Base-by-base conservation (phyloP, 2,113 vertebrate species). In the Indicator indicator region DNA sequence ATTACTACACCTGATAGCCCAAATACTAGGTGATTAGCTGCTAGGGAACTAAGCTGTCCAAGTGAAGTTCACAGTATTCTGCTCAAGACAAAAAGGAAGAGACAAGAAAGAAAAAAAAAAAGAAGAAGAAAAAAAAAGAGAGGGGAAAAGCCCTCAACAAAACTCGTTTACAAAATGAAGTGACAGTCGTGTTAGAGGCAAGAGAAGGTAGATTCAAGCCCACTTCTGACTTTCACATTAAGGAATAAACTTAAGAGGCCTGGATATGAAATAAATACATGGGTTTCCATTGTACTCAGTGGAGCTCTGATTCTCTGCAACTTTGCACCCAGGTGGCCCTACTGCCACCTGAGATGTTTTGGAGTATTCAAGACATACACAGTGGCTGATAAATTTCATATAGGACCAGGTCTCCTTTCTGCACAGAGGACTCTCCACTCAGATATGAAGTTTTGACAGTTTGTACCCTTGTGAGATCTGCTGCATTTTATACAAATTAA, bases 401-500 rank as follows among this genome's bases (percentile, higher is more conserved):
- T 0, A 71, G 71, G 19, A 80, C 44, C 18, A 69, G 33, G 74
- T 38, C 42, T 94, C 62, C 58, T 32, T 62, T 81, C 55, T 77
- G 52, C 70, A 69, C 58, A 62, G 40, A 72, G 27, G 48, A 48
- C 21, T 48, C 28, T 21, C 62, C 60, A 86, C 19, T 5, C 62
- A 77, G 52, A 40, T 67, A 76, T 9, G 23, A 67, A 0, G 0
- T 48, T 86, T 62, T 78, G 72, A 86, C 60, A 71, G 19, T 42
- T 74, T 83, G 82, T 80, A 88, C 52, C 28, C 40, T 55, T 59
- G 46, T 74, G 38, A 89, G 70, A 72, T 72, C 38, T 80, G 48
- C 42, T 71, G 56, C 33, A 63, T 86, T 89, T 93, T 77, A 80
- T 80, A 91, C 58, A 95, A 90, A 93, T 90, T 69, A 92, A 88